Conservation (phyloP, 1,140 invertebrate genomes). For the Schlechtendalia chinensis region DNA sequence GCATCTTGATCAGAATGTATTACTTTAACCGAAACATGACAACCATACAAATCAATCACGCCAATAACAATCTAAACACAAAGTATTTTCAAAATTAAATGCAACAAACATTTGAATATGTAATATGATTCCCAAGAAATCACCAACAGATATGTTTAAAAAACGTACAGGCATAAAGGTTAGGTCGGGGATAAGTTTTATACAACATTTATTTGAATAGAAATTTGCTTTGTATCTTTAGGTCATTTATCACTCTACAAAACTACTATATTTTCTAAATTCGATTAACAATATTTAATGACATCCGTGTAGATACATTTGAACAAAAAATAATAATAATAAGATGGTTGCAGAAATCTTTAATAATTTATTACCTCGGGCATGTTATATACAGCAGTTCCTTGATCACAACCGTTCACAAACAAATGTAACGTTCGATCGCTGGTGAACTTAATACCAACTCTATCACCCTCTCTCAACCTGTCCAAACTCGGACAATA, state of each 20-base stretch:
- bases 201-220: no score
- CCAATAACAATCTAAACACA: constrained; percentile 30
- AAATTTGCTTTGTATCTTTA: no score
- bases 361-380: constrained; percentile 62
- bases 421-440: constrained; percentile 62
- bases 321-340: not conserved
- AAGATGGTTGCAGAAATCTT: not conserved
- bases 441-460: constrained; percentile 59
- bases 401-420: constrained; percentile 81
- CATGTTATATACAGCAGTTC: constrained; percentile 74
- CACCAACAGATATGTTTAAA: no score
- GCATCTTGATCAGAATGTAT: constrained; percentile 28
- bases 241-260: no score
- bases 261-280: no score
- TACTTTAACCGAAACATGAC: constrained; percentile 40
- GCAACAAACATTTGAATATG: not conserved
- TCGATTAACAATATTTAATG: no score
- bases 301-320: not conserved
- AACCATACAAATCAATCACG: constrained; percentile 38
- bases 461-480: constrained; percentile 69
- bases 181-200: no score
- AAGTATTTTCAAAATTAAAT: not conserved
- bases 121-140: not conserved
- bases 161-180: no score
- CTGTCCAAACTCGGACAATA: constrained; percentile 76